phyloP scores from a whole-genome alignment of 1,140 invertebrate genomes.

The Hormaphis cornu region DNA sequence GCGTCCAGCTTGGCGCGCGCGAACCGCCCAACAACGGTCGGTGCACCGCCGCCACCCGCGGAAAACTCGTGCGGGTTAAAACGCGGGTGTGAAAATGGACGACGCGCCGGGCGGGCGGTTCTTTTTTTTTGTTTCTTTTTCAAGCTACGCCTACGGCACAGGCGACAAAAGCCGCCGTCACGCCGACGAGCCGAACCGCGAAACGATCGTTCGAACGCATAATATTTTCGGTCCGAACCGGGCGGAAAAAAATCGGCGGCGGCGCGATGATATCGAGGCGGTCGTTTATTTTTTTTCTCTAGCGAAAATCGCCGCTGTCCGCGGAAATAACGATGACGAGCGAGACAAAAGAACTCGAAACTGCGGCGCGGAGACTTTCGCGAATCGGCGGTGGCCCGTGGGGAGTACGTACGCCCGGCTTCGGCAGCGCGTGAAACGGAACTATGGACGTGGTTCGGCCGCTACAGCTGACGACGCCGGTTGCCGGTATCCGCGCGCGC shows the following conservation, averaged over 20 bases:
- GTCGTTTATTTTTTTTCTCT: too few relatives aligned
- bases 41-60: too few relatives aligned
- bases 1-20: slow-evolving; percentile 10
- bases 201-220: neutral
- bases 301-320: too few relatives aligned
- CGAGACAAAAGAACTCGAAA: neutral
- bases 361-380: neutral
- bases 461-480: slow-evolving; percentile 29
- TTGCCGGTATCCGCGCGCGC: slow-evolving; percentile 27
- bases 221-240: too few relatives aligned
- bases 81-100: too few relatives aligned
- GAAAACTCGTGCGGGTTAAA: neutral
- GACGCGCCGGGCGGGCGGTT: neutral
- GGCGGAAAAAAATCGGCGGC: neutral
- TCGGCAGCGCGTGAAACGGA: slow-evolving; percentile 16
- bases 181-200: neutral
- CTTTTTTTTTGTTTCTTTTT: neutral
- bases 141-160: slow-evolving; percentile 16
- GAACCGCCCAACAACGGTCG: too few relatives aligned
- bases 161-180: neutral
- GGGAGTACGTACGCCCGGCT: neutral
- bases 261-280: too few relatives aligned
- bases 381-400: too few relatives aligned
- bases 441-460: slow-evolving; percentile 28
- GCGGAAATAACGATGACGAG: neutral